Base-by-base conservation (phyloP, 1,140 invertebrate species). In the Zaprionus ghesquierei region DNA sequence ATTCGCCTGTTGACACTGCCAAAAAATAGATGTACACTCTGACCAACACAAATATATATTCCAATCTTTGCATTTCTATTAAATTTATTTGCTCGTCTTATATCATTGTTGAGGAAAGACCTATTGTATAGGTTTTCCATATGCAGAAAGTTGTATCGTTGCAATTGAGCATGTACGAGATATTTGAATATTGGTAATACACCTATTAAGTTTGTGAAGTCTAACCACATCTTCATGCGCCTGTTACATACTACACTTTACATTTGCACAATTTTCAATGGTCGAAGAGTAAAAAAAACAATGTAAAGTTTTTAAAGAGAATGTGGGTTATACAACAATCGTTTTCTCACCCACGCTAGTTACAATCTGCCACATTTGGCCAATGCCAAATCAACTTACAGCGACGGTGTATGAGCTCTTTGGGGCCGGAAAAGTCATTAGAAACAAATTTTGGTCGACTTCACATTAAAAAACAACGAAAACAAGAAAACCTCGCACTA, bases 361-460 rank as follows among this genome's bases (percentile, higher is more conserved):
- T 41, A 31, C 54, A 33, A 51, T 60, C 54, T 59, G 69, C 55
- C 50, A 72, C 35, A 72, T 72, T 72, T 72, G 63, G 63, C 54
- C 69, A 72, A 72, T 72, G 69, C 69, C 69, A 68, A 58, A 46
- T 44, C 22, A 29, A 59, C 23, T 13, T 58, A 38, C 46, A 68
- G 46, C 63, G 49, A 72, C 53, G 33, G 54, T 60, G 55, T 41
- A 35, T 8, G 22, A 53, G 23, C 44, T 38, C 25, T 29, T 29
- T 29, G 23, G 22, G 53, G 63, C 69, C 69, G 55, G 49, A 72
- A 68, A 68, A 68, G 63, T 68, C 63, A 60, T 72, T 72, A 68
- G 44, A 55, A 54, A 55, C 63, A 49, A 35, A 54, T 15, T 68
- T 72, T 72, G 55, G 55, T 35, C 64, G 51, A 68, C 62, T 44